A percentile compares a stretch with the other conserved stretches of the same genome.
phyloP scores from a whole-genome alignment of 2,797 vertebrate species.

The Orientallactaga sibirica region DNA sequence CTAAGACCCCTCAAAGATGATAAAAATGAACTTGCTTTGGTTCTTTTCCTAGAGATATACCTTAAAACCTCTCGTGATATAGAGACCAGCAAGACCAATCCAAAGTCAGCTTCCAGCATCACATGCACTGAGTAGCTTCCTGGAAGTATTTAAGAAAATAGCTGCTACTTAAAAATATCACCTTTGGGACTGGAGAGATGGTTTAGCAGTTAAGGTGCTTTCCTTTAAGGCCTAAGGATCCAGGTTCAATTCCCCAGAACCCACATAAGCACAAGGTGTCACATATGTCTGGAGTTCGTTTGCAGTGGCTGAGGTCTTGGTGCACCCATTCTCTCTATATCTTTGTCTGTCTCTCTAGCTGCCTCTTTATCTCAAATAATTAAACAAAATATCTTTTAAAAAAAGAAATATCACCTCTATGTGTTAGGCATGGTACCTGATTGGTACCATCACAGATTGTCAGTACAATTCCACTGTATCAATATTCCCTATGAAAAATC shows the following conservation, averaged over 20 bases:
- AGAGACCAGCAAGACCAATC: neutral
- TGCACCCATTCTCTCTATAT: no score
- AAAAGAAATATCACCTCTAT: no score
- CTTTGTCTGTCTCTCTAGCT: no score
- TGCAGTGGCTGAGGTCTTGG: no score
- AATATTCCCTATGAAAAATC: neutral
- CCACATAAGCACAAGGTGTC: no score
- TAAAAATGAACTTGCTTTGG: neutral
- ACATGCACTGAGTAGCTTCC: neutral
- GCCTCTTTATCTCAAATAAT: no score
- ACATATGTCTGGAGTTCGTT: no score
- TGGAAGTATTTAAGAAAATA: neutral
- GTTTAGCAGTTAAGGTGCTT: no score
- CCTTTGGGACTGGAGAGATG: no score
- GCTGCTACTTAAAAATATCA: conserved; percentile 1
- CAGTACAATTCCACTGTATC: neutral
- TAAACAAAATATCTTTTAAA: neutral
- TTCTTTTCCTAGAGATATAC: neutral
- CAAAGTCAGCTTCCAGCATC: no score
- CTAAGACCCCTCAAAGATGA: neutral
- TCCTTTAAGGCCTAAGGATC: no score
- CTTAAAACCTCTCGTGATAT: neutral
- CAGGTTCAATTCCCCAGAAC: no score
- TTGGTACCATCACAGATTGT: neutral
- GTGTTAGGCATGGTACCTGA: neutral